phyloP scores from a whole-genome alignment of 2,113 vertebrate genomes.

The Sorex fumeus region DNA sequence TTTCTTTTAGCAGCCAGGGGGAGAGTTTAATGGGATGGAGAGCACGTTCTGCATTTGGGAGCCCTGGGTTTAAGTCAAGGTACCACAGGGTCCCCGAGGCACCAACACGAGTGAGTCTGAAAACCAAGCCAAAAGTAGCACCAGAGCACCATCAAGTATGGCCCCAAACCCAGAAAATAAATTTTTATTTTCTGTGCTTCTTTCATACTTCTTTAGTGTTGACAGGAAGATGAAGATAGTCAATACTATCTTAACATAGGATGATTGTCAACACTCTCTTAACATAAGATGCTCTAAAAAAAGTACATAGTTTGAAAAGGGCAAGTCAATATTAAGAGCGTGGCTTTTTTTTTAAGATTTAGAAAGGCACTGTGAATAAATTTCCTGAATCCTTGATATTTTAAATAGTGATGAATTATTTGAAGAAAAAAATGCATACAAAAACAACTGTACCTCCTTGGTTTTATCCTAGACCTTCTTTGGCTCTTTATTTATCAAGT shows the following conservation, averaged over 20 bases:
- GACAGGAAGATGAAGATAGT: not conserved
- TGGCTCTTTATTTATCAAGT: slow-evolving; percentile 12
- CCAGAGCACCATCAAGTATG: too few species aligned
- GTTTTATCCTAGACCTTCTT: not conserved
- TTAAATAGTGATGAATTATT: not conserved
- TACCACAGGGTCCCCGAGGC: too few species aligned
- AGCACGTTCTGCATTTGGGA: too few species aligned
- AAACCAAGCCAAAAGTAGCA: too few species aligned
- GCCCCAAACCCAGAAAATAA: too few species aligned
- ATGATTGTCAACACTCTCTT: not conserved
- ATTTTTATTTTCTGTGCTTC: too few species aligned
- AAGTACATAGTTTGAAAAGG: not conserved
- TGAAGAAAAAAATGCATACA: not conserved
- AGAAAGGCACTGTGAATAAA: not conserved
- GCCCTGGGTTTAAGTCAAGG: too few species aligned
- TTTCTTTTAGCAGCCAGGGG: not conserved
- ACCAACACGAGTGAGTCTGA: too few species aligned
- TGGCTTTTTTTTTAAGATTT: not conserved
- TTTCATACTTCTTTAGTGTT: not conserved
- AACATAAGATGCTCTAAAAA: not conserved
- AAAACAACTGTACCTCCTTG: not conserved
- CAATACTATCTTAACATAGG: not conserved
- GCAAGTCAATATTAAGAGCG: not conserved
- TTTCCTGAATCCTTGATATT: not conserved
- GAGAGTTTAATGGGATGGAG: too few species aligned